Evolutionary conservation across 2,797 vertebrate genomes (phyloP), one percentile per base, ranked within the genome.

Genomic region (Oreortyx pictus): DNA sequence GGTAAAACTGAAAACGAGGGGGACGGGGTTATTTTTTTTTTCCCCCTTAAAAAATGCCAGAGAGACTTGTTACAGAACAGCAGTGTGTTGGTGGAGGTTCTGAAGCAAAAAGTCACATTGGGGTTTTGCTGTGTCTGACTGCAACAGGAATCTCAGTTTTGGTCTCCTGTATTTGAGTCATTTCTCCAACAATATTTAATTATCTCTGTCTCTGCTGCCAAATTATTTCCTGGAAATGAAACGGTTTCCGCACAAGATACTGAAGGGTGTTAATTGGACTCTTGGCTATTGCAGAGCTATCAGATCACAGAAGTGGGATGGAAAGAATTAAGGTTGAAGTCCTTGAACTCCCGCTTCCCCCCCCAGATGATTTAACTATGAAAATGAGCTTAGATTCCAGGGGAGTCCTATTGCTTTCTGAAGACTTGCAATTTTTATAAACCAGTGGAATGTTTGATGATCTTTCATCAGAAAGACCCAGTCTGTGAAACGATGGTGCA

Each of bases 161-260:
- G 88, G 70, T 77, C 61, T 89, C 68, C 41, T 92, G 11, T 74
- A 0, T 37, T 74, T 57, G 61, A 37, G 27, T 64, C 67, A 23
- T 82, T 94, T 82, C 82, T 83, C 71, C 74, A 86, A 70, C 56
- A 86, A 50, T 90, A 46, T 86, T 93, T 92, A n/a, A 66, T 66
- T 66, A 35, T 89, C 17, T 22, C 49, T 57, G 19, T 83, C n/a
- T 78, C 14, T 83, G 9, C 43, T 89, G 90, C 86, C 92, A 94
- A 78, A 88, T 91, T 84, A 78, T 75, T 95, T 90, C 46, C 86
- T 92, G 86, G 92, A 91, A 95, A 86, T 75, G 46, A 70, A 66
- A 25, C 25, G 5, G 23, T 73, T 82, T 50, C 77, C 75, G 5
- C 77, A 37, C 29, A 81, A 86, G 67, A 27, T 92, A 91, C 27